Evolutionary conservation across 2,888 invertebrate genomes (phyloP), one percentile per base, ranked within the genome.

Genomic region (Caenorhabditis sp.): DNA sequence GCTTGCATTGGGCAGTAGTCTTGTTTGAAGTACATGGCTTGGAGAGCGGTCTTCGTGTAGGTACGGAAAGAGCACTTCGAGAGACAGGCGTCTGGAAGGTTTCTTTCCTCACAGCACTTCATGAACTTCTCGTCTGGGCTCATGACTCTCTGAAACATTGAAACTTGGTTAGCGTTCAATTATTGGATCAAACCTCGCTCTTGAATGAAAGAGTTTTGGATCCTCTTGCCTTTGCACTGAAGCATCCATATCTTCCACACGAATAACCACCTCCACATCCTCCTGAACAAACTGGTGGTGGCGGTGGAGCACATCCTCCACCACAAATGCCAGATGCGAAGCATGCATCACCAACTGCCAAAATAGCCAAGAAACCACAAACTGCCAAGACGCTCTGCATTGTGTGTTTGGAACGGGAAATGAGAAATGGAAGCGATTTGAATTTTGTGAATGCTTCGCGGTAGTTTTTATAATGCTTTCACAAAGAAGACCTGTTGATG

Each of bases 21-120:
- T 31, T 87, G 86, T 58, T 91, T 90, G 89, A 91, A 91, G 86
- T 91, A 91, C 91, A 91, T 91, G 66, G 90, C 88, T 82, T 91
- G 91, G 49, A 91, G 89, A 26, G 90, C 87, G 24, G 89, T 83
- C 19, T 90, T 87, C 49, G 89, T 91, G 80, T 90, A 91, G 10
- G 90, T 87, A 6, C 84, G 76, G 88, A 89, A 91, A 8, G 84
- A 83, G 86, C 91, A 91, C 66, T 91, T 92, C 76, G 68, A 76
- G 3, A 91, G 82, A 66, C 91, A 91, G 16, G 88, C 80, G 63
- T 91, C 91, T 35, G 91, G 91, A 28, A 92, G 85, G 63, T 90
- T 88, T 8, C 91, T 83, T 19, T 91, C 91, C 28, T 88, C 81
- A 69, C 91, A 91, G 80, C 91, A 91, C 24, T 88, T 86, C 87